Evolutionary conservation across 2,888 invertebrate genomes (phyloP).

Genomic region (Cyclophora albipunctata): DNA sequence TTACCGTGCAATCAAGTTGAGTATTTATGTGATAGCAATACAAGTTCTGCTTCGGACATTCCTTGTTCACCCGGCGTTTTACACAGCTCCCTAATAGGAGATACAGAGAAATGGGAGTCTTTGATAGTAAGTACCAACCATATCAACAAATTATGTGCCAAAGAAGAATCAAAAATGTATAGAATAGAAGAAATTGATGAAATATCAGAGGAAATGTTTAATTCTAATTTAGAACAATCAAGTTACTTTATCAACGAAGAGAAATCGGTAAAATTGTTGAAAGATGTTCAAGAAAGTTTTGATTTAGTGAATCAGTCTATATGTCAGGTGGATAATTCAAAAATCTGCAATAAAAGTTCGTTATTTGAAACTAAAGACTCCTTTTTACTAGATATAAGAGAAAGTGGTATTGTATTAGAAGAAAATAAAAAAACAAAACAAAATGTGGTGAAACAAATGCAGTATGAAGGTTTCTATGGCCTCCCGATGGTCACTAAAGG

Average conservation of each 20-base stretch:
- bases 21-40: constrained; percentile 46
- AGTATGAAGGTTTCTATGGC: constrained; percentile 79
- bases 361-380: constrained; percentile 61
- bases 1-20: constrained; percentile 65
- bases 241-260: constrained; percentile 14
- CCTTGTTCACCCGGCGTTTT: constrained; percentile 43
- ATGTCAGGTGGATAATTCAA: constrained; percentile 45
- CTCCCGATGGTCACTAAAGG: constrained; percentile 81
- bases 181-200: constrained; percentile 34
- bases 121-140: constrained; percentile 32
- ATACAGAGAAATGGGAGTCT: constrained; percentile 39
- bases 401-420: constrained; percentile 34
- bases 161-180: constrained; percentile 9
- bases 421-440: constrained; percentile 13
- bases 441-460: constrained; percentile 16
- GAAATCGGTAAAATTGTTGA: constrained; percentile 18
- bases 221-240: constrained; percentile 43
- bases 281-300: constrained; percentile 57
- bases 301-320: constrained; percentile 71
- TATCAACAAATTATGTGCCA: constrained; percentile 15
- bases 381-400: constrained; percentile 55
- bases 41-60: constrained; percentile 34
- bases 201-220: constrained; percentile 51
- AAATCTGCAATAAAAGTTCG: constrained; percentile 30
- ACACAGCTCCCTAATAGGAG: constrained; percentile 27